A percentile compares a stretch with the other conserved stretches of the same genome.
These are phyloP conservation scores for Macaria notata DNA, from an alignment of 2,888 invertebrate genomes.

Conservation along the genomic window DNA sequence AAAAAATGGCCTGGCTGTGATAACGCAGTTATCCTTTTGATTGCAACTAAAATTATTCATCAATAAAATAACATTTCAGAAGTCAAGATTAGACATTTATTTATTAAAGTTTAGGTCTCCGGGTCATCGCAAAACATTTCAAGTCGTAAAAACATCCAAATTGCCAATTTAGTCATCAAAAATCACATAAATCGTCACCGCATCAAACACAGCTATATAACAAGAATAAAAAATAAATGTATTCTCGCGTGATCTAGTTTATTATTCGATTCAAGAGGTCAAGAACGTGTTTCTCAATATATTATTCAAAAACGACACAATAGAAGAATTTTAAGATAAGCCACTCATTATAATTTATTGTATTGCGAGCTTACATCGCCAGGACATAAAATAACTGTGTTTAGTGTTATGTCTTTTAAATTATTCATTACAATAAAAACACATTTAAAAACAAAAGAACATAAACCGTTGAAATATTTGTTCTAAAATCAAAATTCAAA, in stretches of 20 bases:
- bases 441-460: slow-evolving; percentile 11
- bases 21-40: no score
- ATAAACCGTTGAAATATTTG: not conserved
- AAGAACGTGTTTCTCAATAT: slow-evolving; percentile 7
- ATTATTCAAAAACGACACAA: slow-evolving; percentile 2
- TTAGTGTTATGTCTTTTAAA: slow-evolving; percentile 5
- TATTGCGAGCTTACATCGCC: slow-evolving; percentile 2
- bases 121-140: no score
- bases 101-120: no score
- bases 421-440: slow-evolving; percentile 4
- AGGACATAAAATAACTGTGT: slow-evolving; percentile 16
- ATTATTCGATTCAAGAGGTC: slow-evolving; percentile 9
- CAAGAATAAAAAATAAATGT: slow-evolving; percentile 6
- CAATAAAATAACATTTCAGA: no score
- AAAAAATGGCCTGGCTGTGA: no score
- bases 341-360: slow-evolving; percentile 2
- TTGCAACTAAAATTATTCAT: no score
- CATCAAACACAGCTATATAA: not conserved
- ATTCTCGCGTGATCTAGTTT: slow-evolving; percentile 6
- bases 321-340: slow-evolving; percentile 6
- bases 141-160: no score
- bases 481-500: slow-evolving; percentile 11
- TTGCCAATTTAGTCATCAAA: not conserved
- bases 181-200: not conserved
- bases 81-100: no score